Percentiles rank a stretch among this genome's conserved stretches.
Evolutionary conservation across 2,113 vertebrate genomes (phyloP).

Genomic region (Tragulus kanchil): DNA sequence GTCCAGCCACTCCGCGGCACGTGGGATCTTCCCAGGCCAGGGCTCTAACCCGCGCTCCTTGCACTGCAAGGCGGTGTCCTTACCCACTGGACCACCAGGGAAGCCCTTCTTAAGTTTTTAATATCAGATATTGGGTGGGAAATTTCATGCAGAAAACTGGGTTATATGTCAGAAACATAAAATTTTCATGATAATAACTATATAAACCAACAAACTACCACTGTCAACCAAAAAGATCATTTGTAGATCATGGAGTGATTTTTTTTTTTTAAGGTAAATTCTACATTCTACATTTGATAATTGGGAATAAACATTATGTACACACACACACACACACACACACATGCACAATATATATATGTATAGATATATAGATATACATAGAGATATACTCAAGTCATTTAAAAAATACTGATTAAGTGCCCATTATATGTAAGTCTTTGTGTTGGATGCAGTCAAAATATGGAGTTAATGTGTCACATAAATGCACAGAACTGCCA

Average conservation of each 20-base stretch:
- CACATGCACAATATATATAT: no score
- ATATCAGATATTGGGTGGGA: background rate
- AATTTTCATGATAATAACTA: background rate
- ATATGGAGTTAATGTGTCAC: background rate
- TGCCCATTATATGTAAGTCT: background rate
- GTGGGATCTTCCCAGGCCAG: no score
- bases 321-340: no score
- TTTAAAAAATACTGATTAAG: background rate
- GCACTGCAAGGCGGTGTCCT: no score
- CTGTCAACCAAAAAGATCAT: background rate
- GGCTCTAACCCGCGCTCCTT: no score
- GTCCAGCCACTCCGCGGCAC: no score
- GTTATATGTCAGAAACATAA: background rate
- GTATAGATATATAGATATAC: no score
- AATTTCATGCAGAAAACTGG: slow-evolving; percentile 8
- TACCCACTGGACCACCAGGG: no score
- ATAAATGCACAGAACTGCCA: background rate
- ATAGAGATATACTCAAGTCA: background rate
- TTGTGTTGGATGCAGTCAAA: background rate
- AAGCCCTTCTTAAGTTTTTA: background rate
- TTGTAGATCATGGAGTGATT: background rate
- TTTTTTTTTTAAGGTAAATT: background rate
- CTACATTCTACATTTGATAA: background rate
- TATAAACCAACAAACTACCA: background rate
- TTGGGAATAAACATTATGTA: slow-evolving; percentile 20